Evolutionary conservation across 2,888 invertebrate species (phyloP).

Genomic region (Sceliomorpha sp.): DNA sequence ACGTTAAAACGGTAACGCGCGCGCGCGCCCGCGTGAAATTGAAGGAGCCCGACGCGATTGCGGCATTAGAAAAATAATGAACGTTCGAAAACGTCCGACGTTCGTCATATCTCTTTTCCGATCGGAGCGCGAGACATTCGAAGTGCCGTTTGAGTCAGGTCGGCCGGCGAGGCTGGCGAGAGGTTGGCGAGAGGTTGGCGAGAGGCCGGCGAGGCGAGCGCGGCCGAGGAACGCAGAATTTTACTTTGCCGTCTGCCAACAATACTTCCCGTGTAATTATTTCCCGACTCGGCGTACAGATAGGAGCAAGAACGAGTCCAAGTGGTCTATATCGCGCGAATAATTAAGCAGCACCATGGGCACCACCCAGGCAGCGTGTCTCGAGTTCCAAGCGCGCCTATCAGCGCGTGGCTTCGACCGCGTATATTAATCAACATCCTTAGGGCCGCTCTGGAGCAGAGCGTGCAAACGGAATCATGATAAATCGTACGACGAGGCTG

Average conservation of each 20-base stretch:
- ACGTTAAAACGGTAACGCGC: too few relatives aligned
- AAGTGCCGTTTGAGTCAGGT: too few relatives aligned
- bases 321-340: constrained; percentile 59
- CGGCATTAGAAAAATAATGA: too few relatives aligned
- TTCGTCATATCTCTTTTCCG: too few relatives aligned
- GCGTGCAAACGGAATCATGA: constrained; percentile 63
- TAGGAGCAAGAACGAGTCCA: constrained; percentile 23
- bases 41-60: too few relatives aligned
- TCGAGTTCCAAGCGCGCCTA: constrained; percentile 58
- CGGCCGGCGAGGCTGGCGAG: too few relatives aligned
- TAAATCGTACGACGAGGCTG: constrained; percentile 61
- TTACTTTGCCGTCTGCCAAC: neutral
- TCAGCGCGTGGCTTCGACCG: constrained; percentile 58
- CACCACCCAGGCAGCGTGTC: constrained; percentile 66
- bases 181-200: too few relatives aligned
- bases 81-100: too few relatives aligned
- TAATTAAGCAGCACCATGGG: constrained; percentile 63
- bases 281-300: constrained; percentile 38
- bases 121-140: too few relatives aligned
- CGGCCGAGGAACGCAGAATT: too few relatives aligned
- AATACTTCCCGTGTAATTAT: constrained; percentile 29
- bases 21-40: too few relatives aligned
- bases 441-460: constrained; percentile 53
- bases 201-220: too few relatives aligned
- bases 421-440: constrained; percentile 69